Conservation (phyloP, 2,888 invertebrate species). For the Pegoplata infirma region DNA sequence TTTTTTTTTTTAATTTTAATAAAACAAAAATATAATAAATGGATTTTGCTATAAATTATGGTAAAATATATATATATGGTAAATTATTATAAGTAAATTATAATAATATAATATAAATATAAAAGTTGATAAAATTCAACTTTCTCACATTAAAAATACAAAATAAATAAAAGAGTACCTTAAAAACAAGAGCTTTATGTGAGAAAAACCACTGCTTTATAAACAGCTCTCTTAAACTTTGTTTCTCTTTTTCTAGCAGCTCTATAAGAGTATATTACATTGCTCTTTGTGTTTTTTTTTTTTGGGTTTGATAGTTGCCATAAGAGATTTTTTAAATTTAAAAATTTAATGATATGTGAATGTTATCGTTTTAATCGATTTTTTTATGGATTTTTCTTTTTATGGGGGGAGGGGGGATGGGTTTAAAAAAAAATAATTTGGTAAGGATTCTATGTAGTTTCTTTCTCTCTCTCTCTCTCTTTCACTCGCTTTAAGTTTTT, state of each 20-base stretch:
- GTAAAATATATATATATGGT: constrained; percentile 22
- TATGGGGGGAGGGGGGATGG: background rate
- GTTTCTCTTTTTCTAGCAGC: constrained; percentile 27
- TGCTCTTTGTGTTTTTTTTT: background rate
- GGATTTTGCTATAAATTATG: constrained; percentile 39
- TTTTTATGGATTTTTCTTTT: constrained; percentile 12
- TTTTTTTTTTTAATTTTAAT: background rate
- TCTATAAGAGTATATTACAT: constrained; percentile 16
- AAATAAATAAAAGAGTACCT: constrained; percentile 49
- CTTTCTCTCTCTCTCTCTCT: too few species aligned
- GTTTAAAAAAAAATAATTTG: constrained; percentile 5
- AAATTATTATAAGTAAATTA: constrained; percentile 40
- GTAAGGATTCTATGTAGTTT: constrained; percentile 32
- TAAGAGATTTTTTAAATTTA: too few species aligned
- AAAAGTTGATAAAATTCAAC: constrained; percentile 68
- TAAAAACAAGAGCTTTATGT: background rate
- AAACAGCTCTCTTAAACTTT: constrained; percentile 20
- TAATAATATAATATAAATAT: constrained; percentile 51
- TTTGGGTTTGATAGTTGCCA: constrained; percentile 12
- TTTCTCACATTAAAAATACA: constrained; percentile 57
- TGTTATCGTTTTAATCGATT: too few species aligned
- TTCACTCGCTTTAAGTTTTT: constrained; percentile 2
- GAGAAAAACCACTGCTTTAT: constrained; percentile 10
- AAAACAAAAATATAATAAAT: constrained; percentile 14
- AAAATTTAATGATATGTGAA: background rate